Conservation (phyloP, 2,113 vertebrate species). For the Corythornis madagascariensis region DNA sequence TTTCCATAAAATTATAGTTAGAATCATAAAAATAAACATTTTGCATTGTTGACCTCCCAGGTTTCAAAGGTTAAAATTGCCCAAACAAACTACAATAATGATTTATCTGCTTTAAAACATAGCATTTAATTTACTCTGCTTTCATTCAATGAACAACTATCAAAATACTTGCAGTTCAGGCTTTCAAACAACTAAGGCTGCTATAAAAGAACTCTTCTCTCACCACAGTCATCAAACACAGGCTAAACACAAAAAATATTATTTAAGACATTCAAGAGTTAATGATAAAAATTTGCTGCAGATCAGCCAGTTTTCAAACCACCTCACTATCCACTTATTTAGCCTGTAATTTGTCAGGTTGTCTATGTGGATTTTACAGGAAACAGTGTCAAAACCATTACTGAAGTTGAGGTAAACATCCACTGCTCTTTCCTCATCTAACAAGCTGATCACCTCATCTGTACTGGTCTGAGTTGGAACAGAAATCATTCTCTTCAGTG, state of each 20-base stretch:
- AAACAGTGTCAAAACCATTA: neutral
- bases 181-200: neutral
- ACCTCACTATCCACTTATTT: neutral
- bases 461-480: no score
- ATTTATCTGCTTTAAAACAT: neutral
- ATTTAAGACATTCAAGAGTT: neutral
- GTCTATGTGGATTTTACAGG: neutral
- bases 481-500: no score
- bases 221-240: neutral
- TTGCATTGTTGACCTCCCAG: neutral
- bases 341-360: neutral
- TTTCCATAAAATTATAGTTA: neutral
- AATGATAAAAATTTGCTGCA: neutral
- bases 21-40: neutral
- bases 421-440: neutral
- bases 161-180: neutral
- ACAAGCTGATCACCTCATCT: neutral
- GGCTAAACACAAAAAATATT: neutral
- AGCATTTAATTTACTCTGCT: neutral
- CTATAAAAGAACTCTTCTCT: neutral
- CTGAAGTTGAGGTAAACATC: neutral
- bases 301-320: neutral
- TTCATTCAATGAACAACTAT: neutral
- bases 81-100: neutral
- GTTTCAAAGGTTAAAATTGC: neutral